Percentiles rank a stretch among this genome's conserved stretches.
phyloP scores from a whole-genome alignment of 2,113 vertebrate species.

The Hyperoodon ampullatus region DNA sequence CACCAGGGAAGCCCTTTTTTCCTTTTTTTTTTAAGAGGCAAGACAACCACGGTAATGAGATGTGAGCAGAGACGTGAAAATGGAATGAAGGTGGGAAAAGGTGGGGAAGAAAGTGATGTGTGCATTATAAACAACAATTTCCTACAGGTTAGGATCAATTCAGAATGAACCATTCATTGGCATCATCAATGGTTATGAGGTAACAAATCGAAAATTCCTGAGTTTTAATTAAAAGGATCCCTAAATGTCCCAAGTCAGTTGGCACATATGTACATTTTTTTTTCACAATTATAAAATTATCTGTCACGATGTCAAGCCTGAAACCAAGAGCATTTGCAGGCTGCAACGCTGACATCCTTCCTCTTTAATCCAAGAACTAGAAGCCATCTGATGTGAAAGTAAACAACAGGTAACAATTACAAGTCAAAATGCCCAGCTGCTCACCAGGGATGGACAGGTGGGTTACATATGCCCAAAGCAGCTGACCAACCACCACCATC shows the following conservation, averaged over 20 bases:
- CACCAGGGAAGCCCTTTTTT: too few species aligned
- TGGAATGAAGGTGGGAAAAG: background rate
- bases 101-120: background rate
- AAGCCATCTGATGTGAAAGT: background rate
- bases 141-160: background rate
- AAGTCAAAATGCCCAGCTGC: background rate
- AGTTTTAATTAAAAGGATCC: constrained; percentile 63
- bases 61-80: background rate
- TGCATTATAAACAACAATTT: background rate
- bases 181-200: background rate
- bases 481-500: background rate
- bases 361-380: background rate
- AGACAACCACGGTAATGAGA: background rate
- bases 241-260: background rate
- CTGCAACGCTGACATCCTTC: background rate
- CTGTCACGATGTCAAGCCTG: background rate
- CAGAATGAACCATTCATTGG: background rate
- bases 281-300: background rate
- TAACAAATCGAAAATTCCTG: constrained; percentile 49
- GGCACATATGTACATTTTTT: background rate
- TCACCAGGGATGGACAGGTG: background rate
- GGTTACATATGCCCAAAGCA: background rate
- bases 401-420: background rate
- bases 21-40: background rate
- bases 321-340: background rate